Conservation (phyloP, 2,888 invertebrate species). For the Apotomis turbidana region DNA sequence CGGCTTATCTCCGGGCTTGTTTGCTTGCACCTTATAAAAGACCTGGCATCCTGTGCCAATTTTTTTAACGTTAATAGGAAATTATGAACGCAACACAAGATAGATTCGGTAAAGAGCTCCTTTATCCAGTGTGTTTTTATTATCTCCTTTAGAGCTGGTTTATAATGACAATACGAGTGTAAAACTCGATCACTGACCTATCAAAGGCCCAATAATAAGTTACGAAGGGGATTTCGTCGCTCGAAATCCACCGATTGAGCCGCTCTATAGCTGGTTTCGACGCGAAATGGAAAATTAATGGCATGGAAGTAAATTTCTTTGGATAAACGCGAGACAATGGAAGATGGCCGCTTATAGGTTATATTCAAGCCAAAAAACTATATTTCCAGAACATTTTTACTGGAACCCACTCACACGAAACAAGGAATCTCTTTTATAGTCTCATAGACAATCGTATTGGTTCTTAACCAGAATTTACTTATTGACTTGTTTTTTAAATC, state of each 20-base stretch:
- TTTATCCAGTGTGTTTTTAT: conserved; percentile 49
- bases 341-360: conserved; percentile 44
- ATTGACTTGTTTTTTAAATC: background rate
- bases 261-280: conserved; percentile 71
- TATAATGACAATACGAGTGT: conserved; percentile 45
- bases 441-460: no score
- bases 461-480: no score
- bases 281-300: conserved; percentile 77
- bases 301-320: conserved; percentile 73
- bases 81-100: conserved; percentile 65
- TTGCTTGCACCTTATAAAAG: conserved; percentile 69
- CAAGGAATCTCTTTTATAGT: no score
- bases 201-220: conserved; percentile 60
- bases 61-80: conserved; percentile 72
- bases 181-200: conserved; percentile 42
- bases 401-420: background rate
- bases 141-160: conserved; percentile 36
- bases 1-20: conserved; percentile 76
- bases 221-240: conserved; percentile 62
- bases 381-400: background rate
- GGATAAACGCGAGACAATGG: conserved; percentile 68
- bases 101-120: conserved; percentile 52
- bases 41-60: conserved; percentile 62
- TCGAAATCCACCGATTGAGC: conserved; percentile 63
- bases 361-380: conserved; percentile 21